These are phyloP conservation scores for Dromaius novaehollandiae DNA, from an alignment of 2,113 vertebrate species.

Conservation along the genomic window DNA sequence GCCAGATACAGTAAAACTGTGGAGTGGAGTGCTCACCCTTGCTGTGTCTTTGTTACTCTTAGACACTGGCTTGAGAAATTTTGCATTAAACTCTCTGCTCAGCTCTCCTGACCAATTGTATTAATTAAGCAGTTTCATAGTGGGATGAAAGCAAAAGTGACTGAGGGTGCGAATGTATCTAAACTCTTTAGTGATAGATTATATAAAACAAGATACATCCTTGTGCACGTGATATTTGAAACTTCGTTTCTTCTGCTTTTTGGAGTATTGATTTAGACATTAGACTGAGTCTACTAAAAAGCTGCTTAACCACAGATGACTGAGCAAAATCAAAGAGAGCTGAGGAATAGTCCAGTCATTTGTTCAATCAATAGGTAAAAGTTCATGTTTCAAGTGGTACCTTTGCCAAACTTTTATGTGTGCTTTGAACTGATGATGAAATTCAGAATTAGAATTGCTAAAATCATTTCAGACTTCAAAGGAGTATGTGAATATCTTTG, in stretches of 20 bases:
- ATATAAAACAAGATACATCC: too few species aligned
- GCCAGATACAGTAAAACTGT: not conserved
- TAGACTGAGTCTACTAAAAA: not conserved
- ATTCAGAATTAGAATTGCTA: not conserved
- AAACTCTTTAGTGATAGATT: not conserved
- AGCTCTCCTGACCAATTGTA: not conserved
- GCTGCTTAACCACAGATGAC: not conserved
- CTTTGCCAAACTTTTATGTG: not conserved
- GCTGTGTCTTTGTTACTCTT: fast-evolving
- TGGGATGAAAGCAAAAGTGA: not conserved
- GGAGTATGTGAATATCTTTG: not conserved
- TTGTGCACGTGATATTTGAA: not conserved
- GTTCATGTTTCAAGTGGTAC: not conserved
- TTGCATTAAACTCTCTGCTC: not conserved
- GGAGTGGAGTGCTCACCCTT: not conserved
- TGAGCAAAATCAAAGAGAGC: not conserved
- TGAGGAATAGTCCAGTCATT: not conserved
- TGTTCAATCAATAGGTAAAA: not conserved
- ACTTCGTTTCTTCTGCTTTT: not conserved
- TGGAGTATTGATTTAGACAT: not conserved
- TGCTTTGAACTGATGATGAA: not conserved
- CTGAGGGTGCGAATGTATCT: not conserved
- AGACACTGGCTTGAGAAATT: not conserved
- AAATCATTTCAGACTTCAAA: not conserved
- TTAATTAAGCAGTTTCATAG: not conserved